Evolutionary conservation across 2,797 vertebrate genomes (phyloP).

Genomic region (Borostomias antarcticus): DNA sequence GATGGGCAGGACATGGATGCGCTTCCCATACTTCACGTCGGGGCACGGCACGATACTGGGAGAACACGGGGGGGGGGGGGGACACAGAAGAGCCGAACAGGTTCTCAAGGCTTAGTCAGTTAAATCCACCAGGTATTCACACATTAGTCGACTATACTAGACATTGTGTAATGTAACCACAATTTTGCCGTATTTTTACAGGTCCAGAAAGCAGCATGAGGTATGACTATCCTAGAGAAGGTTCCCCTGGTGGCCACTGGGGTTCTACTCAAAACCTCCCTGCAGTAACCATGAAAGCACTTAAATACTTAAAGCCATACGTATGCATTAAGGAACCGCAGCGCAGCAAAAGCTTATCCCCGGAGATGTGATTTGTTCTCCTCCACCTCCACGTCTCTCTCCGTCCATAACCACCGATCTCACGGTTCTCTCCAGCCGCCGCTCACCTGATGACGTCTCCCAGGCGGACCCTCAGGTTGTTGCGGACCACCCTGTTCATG

Average conservation of each 20-base stretch:
- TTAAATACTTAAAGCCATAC: not conserved
- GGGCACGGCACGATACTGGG: slow-evolving; percentile 89
- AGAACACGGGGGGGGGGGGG: too few species aligned
- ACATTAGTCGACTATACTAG: fast-evolving
- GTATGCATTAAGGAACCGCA: not conserved
- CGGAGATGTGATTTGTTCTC: not conserved
- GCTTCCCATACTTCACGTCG: slow-evolving; percentile 88
- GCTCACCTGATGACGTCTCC: slow-evolving; percentile 84
- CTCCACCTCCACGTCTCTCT: too few species aligned
- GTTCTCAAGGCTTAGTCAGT: too few species aligned
- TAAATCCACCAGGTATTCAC: too few species aligned
- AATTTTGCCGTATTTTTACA: not conserved
- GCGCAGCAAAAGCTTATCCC: too few species aligned
- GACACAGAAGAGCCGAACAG: too few species aligned
- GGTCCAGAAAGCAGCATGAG: not conserved
- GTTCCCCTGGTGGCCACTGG: too few species aligned
- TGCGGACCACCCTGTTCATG: slow-evolving; percentile 90
- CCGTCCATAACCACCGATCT: not conserved
- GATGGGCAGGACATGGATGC: slow-evolving; percentile 87
- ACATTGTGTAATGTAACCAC: not conserved
- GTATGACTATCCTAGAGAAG: not conserved
- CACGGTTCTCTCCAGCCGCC: not conserved
- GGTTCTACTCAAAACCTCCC: too few species aligned
- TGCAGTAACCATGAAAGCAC: not conserved
- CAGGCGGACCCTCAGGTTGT: slow-evolving; percentile 87